phyloP scores from a whole-genome alignment of 2,113 vertebrate species.

The Thamnaconus septentrionalis region DNA sequence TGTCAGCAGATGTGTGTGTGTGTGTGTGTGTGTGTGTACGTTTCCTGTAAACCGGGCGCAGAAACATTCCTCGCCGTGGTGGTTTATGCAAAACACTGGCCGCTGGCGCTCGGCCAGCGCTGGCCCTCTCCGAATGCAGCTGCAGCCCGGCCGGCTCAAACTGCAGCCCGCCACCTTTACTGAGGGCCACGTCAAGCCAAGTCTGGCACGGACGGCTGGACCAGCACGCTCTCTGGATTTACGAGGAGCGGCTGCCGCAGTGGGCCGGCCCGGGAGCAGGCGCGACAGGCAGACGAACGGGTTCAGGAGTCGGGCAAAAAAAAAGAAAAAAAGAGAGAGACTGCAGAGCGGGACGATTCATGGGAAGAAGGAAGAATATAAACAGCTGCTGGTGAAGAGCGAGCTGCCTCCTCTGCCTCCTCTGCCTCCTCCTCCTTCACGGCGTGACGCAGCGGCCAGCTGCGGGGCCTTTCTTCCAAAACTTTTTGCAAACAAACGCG shows the following conservation, averaged over 20 bases:
- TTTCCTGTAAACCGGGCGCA: slow-evolving; percentile 39
- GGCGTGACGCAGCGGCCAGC: too few species aligned
- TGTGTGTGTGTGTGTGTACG: background rate
- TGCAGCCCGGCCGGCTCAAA: slow-evolving; percentile 14
- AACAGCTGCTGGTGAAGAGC: slow-evolving; percentile 6
- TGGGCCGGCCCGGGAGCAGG: too few species aligned
- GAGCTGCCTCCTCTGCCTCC: slow-evolving; percentile 3
- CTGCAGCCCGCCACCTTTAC: slow-evolving; percentile 18
- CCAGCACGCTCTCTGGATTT: too few species aligned
- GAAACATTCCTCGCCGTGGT: slow-evolving; percentile 50
- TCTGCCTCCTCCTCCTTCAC: too few species aligned
- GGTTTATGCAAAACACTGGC: slow-evolving; percentile 49
- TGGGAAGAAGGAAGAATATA: background rate
- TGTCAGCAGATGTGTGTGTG: too few species aligned
- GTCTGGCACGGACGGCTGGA: too few species aligned
- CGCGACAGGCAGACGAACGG: too few species aligned
- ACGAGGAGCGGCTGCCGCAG: too few species aligned
- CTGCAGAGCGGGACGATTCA: too few species aligned
- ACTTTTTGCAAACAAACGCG: background rate
- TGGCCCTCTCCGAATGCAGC: slow-evolving; percentile 28
- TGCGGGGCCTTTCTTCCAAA: slow-evolving; percentile 5
- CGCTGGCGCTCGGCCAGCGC: slow-evolving; percentile 26
- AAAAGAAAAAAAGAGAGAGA: background rate
- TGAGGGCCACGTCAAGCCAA: too few species aligned
- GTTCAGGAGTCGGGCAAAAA: background rate